Evolutionary conservation across 1,140 invertebrate genomes (phyloP), one percentile per base, ranked within the genome.

Genomic region (Drosophila pallidifrons): DNA sequence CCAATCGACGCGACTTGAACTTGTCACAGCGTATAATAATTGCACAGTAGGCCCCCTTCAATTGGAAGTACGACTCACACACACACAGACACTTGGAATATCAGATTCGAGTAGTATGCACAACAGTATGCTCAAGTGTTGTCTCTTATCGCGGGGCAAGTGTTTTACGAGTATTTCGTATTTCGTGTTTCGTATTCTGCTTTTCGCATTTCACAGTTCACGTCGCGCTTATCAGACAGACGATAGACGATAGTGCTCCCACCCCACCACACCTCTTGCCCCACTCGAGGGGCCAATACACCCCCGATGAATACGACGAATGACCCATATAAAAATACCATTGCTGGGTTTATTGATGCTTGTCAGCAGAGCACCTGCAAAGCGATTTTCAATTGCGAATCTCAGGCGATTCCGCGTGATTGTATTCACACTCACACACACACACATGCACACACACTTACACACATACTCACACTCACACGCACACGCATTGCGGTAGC

Each of bases 181-280:
- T 52, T 59, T n/a, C 3, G 11, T 43, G 1, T 51, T 59, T n/a
- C 43, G 25, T 2, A 10, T 32, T n/a, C 15, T 13, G 47, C 47
- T 35, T n/a, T 25, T 55, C 13, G 11, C 20, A 41, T 10, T 52
- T 63, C 7, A 54, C 28, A 54, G 7, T 45, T 52, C 30, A 4
- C 11, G n/a, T 1, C 1, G 15, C 4, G 51, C 49, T 70, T 83
- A 83, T 83, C 80, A 79, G 58, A 4, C 13, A 35, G 15, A 11
- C 28, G 68, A 55, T 28, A 13, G 38, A 5, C 20, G 20, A 25
- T 25, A 25, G 20, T 25, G 20, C 20, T 3, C 3, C 20, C 20
- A 25, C 20, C 20, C 20, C 20, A 25, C 20, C 20, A 25, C 20
- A 25, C 3, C 20, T 25, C 20, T 25, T 25, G 20, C 20, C 20